Base-by-base conservation (phyloP, 2,113 vertebrate genomes). In the Pipa parva region DNA sequence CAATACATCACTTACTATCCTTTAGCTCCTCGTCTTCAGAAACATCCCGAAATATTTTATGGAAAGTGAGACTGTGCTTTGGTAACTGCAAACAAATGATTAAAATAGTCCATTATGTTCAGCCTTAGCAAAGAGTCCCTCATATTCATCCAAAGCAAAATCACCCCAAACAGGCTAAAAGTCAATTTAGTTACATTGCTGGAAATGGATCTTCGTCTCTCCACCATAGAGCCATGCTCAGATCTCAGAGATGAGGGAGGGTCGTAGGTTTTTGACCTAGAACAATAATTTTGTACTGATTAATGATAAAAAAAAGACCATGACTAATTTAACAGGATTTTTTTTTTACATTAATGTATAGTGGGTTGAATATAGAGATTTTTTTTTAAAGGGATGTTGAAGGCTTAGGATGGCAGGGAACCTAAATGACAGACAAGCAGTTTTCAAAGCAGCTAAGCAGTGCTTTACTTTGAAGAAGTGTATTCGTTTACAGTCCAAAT, bases 11-110 rank as follows among this genome's bases (percentile, higher is more conserved):
- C 85, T 73, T 79, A 92, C 90, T 89, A 31, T 84, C 89, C 56
- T 91, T 76, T 66, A 94, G 80, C 7, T 72, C 78, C 29, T 92
- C 88, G 13, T 22, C 77, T 59, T 85, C 78, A 0, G 87, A 77
- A 21, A 95, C 75, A 59, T 87, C 85, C 63, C 83, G 80, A 13
- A 94, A 95, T 65, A 89, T 82, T 36, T 86, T 91, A 80, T 85
- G 87, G 82, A 92, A 94, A 76, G 88, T 81, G 51, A 82, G 76
- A 54, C 83, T 77, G 52, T 75, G 84, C 72, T 93, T 93, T 62
- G 72, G 55, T 55, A 64, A 42, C 77, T 76, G 31, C 12, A 42
- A 25, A 29, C 29, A 26, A 42, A 42, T 42, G 17, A 42, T n/a
- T 15, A n/a, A 42, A 42, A 42, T n/a, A n/a, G n/a, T n/a, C n/a